These are phyloP conservation scores for Myopa testacea DNA, from an alignment of 2,888 invertebrate genomes.

Conservation along the genomic window DNA sequence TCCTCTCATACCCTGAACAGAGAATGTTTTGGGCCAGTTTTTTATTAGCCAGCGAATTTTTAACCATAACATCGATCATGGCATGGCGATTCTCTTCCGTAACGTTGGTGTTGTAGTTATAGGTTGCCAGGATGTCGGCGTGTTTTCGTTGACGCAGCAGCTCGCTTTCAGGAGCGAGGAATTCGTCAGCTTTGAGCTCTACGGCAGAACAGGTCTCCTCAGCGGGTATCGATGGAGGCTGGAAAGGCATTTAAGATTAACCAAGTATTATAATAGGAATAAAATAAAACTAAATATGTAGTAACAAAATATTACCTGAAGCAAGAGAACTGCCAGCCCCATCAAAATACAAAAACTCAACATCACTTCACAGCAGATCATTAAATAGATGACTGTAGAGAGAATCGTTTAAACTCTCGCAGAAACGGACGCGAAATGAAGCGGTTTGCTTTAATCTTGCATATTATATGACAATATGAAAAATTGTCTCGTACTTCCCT, in stretches of 20 bases:
- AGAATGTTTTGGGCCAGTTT: slow-evolving; percentile 54
- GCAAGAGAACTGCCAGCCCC: background rate
- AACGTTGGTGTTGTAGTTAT: slow-evolving; percentile 81
- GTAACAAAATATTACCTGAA: background rate
- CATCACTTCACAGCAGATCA: background rate
- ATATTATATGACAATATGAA: no score
- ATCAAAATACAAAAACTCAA: background rate
- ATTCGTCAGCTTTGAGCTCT: slow-evolving; percentile 70
- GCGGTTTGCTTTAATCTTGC: background rate
- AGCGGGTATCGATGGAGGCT: background rate
- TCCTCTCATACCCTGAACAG: slow-evolving; percentile 77
- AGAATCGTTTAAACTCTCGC: background rate
- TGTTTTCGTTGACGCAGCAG: slow-evolving; percentile 72
- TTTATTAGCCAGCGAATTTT: slow-evolving; percentile 62
- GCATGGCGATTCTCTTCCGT: slow-evolving; percentile 76
- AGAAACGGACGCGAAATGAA: background rate
- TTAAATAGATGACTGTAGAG: background rate
- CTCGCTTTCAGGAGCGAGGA: slow-evolving; percentile 73
- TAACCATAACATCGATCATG: slow-evolving; percentile 60
- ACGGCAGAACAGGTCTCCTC: slow-evolving; percentile 42
- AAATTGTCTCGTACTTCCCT: no score
- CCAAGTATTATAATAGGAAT: background rate
- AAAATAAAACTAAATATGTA: background rate
- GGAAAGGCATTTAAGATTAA: background rate
- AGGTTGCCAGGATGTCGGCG: slow-evolving; percentile 70